Evolutionary conservation across 2,888 invertebrate species (phyloP), one percentile per base, ranked within the genome.

Genomic region (Bellardia pandia): DNA sequence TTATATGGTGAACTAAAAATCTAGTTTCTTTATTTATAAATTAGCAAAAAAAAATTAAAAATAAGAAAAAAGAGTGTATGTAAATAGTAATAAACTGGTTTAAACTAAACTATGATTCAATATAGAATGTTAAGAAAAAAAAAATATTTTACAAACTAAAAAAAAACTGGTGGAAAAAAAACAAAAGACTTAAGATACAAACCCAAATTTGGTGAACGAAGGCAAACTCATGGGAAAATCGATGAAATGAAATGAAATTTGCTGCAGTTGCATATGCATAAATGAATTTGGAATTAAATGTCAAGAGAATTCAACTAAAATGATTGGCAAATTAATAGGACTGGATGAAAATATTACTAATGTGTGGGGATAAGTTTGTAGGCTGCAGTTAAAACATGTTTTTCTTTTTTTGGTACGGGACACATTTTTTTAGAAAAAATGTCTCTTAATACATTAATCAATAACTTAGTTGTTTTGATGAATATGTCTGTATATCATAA

Each of bases 1-100:
- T 79, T 56, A 79, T 40, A 42, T 40, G 60, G 4, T 77, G 77
- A 78, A 78, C 84, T 87, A 81, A 81, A 87, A 85, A 85, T 87
- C 87, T 85, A 81, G 87, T 87, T 85, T 77, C 7, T 60, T 51
- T 53, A 48, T 71, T 79, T 58, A 51, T 16, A 30, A 6, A 33
- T 40, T 53, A 51, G 33, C 16, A 51, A 7, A 37, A 48, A 8
- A 11, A 30, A 16, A 45, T 16, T 53, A 33, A 13, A 6, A 16
- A 0, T 42, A 30, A 40, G 0, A 23, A 53, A 51, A 53, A 72
- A n/a, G 8, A 30, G 8, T 64, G 71, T 62, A 79, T 75, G 33
- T 75, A 69, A 78, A 79, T 85, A 74, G 4, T 53, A 71, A 72
- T 53, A 85, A 85, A 79, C 85, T 69, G 68, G 85, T 85, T 79